Conservation (phyloP, 2,888 invertebrate genomes). For the Drosophila sordidula region DNA sequence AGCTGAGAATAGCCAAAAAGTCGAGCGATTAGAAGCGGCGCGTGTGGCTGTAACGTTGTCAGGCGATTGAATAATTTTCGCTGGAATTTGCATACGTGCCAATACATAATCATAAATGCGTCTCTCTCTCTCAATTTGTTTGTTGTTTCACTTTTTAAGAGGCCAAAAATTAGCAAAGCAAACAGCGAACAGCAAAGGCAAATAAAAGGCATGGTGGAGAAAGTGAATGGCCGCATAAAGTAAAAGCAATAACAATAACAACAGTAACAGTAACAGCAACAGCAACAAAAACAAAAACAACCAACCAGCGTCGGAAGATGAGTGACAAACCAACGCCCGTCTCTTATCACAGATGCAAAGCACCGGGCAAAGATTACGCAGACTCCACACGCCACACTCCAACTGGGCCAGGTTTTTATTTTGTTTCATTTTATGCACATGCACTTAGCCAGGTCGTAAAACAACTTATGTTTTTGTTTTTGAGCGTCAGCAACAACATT, state of each 20-base stretch:
- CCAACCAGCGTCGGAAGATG: slow-evolving; percentile 34
- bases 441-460: slow-evolving; percentile 30
- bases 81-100: slow-evolving; percentile 55
- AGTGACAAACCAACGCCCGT: slow-evolving; percentile 68
- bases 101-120: slow-evolving; percentile 30
- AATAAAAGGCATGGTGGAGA: slow-evolving; percentile 63
- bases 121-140: slow-evolving; percentile 6
- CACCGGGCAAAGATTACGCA: slow-evolving; percentile 18
- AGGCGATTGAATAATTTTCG: slow-evolving; percentile 59
- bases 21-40: slow-evolving; percentile 7
- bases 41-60: background rate
- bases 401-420: slow-evolving; percentile 17
- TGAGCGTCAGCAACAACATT: slow-evolving; percentile 25
- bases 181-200: slow-evolving; percentile 67
- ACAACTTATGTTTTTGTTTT: slow-evolving; percentile 47
- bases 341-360: slow-evolving; percentile 51
- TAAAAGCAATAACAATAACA: slow-evolving; percentile 62
- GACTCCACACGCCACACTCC: slow-evolving; percentile 10
- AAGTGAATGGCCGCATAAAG: slow-evolving; percentile 73
- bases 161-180: slow-evolving; percentile 72
- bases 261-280: slow-evolving; percentile 5
- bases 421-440: slow-evolving; percentile 15
- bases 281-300: slow-evolving; percentile 16
- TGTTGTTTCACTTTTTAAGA: slow-evolving; percentile 44
- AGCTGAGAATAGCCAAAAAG: slow-evolving; percentile 11